Percentiles rank a stretch among this genome's conserved stretches.
These are phyloP conservation scores for Cebidichthys violaceus DNA, from an alignment of 2,113 vertebrate genomes.

Conservation along the genomic window DNA sequence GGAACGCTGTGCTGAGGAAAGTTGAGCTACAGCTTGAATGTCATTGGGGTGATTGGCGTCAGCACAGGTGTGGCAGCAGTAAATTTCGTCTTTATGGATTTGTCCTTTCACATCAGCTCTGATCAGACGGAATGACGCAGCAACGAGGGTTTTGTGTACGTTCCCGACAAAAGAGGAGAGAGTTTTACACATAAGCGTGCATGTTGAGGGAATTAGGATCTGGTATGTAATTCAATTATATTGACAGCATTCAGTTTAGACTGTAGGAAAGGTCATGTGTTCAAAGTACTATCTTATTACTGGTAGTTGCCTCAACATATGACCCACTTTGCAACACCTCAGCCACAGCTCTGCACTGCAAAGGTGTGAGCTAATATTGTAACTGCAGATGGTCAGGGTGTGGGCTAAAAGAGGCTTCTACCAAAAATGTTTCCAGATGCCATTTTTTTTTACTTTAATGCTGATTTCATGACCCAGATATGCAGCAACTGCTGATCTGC, in stretches of 20 bases:
- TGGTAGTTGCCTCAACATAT: background rate
- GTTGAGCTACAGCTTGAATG: slow-evolving; percentile 44
- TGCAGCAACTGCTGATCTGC: slow-evolving; percentile 8
- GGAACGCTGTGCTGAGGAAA: slow-evolving; percentile 33
- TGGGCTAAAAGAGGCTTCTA: slow-evolving; percentile 10
- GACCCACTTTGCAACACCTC: slow-evolving; percentile 9
- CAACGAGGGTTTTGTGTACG: background rate
- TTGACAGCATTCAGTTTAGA: background rate
- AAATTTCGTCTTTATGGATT: slow-evolving; percentile 49
- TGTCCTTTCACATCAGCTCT: slow-evolving; percentile 41
- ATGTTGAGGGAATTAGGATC: background rate
- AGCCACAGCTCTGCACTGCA: slow-evolving; percentile 6
- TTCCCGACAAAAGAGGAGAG: background rate
- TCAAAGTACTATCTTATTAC: background rate
- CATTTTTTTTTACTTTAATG: slow-evolving; percentile 9
- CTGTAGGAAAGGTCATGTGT: background rate
- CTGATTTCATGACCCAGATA: slow-evolving; percentile 48
- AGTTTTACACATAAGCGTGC: background rate
- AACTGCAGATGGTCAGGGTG: slow-evolving; percentile 12
- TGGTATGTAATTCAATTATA: background rate
- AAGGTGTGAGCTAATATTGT: slow-evolving; percentile 3
- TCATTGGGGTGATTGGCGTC: slow-evolving; percentile 24
- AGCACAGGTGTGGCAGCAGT: slow-evolving; percentile 17
- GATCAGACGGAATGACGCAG: slow-evolving; percentile 16
- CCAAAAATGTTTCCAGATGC: background rate